Evolutionary conservation across 2,888 invertebrate genomes (phyloP), one percentile per base, ranked within the genome.

Genomic region (Ctenicera cuprea): DNA sequence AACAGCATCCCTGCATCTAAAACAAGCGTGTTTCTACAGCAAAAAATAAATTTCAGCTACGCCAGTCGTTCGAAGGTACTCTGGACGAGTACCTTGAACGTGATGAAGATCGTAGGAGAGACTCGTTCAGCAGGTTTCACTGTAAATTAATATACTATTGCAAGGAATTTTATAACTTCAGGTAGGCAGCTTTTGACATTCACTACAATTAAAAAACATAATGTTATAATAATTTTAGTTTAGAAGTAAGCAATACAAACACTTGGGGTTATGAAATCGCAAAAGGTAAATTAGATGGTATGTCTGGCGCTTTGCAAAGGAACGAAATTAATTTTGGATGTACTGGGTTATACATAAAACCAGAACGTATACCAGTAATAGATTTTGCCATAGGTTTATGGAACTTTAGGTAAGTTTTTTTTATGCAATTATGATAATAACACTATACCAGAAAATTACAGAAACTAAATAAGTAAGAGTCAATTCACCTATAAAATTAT

Each of bases 131-230:
- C 83, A 90, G 91, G 78, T 89, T 91, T 80, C 92, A 92, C 83
- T 91, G 89, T 82, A 90, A 88, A 73, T 87, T 90, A 5, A 84
- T 92, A 11, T 82, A 90, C 74, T 89, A 91, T 82, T 88, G 93
- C 71, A 85, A 88, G 76, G 91, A 92, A 77, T 89, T 92, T 85
- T 93, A 89, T 81, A 93, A 93, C 86, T 91, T 93, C 82, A 91
- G 90, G 92, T 92, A 86, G 12, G 18, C 4, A 16, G 3, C 2
- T 33, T 33, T 33, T 33, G 3, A 26, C 26, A 26, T 26, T 33
- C 26, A 3, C 5, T 3, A 45, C 43, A 14, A n/a, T 45, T 45
- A 3, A 1, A 20, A 3, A 20, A 48, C 3, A 20, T 48, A 48
- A 48, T 8, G 16, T 48, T 20, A 41, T 14, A 8, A 1, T 57